Percentiles rank a stretch among this genome's conserved stretches.
phyloP scores from a whole-genome alignment of 2,888 invertebrate species.

The Masnerella sp. region DNA sequence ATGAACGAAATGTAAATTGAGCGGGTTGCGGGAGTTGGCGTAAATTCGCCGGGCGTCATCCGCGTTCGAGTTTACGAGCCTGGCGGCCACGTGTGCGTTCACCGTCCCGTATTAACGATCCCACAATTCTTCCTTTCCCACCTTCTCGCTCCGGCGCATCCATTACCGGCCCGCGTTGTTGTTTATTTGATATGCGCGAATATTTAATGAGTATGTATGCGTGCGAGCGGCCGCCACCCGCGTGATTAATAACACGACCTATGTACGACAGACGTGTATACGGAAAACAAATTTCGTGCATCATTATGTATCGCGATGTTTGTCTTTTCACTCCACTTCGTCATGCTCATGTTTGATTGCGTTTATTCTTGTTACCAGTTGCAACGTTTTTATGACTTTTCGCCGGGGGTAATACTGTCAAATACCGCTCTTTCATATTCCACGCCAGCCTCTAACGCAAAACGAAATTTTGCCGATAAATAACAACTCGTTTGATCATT shows the following conservation, averaged over 20 bases:
- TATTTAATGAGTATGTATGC: conserved; percentile 51
- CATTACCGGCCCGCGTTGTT: conserved; percentile 37
- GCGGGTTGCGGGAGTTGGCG: conserved; percentile 51
- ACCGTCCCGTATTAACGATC: conserved; percentile 51
- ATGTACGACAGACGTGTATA: conserved; percentile 23
- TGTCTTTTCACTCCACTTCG: conserved; percentile 17
- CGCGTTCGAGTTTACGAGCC: conserved; percentile 48
- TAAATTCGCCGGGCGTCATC: conserved; percentile 55
- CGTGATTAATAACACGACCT: conserved; percentile 41
- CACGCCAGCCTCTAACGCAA: too few relatives aligned
- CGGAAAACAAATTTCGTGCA: conserved; percentile 38
- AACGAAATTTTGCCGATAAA: too few relatives aligned
- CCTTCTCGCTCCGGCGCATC: conserved; percentile 42
- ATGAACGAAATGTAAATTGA: conserved; percentile 60
- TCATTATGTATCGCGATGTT: conserved; percentile 31
- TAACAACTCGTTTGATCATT: too few relatives aligned
- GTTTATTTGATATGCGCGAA: conserved; percentile 54
- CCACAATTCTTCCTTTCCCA: conserved; percentile 56
- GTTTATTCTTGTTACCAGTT: too few relatives aligned
- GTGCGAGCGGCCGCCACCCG: conserved; percentile 21
- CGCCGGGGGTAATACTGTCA: too few relatives aligned
- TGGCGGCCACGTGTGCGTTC: conserved; percentile 42
- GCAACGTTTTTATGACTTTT: too few relatives aligned
- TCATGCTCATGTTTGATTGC: conserved; percentile 31
- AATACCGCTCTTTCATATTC: too few relatives aligned